Evolutionary conservation across 2,888 invertebrate species (phyloP).

Genomic region (Netelia melanura): DNA sequence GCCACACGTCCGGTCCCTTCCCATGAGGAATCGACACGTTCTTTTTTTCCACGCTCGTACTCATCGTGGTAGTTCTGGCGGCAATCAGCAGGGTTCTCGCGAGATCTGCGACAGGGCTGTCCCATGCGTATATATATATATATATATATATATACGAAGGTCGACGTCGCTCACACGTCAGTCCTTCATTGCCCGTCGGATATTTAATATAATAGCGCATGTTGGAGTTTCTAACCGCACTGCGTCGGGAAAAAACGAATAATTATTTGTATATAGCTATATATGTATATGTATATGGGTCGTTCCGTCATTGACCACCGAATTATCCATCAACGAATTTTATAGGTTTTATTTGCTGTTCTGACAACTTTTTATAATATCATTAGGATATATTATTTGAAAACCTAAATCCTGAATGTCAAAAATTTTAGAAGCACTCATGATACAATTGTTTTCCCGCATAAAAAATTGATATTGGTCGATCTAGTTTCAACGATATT

Average conservation of each 20-base stretch:
- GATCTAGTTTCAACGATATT: too few species aligned
- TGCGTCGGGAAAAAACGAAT: conserved; percentile 3
- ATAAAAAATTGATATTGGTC: too few species aligned
- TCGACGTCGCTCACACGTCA: conserved; percentile 21
- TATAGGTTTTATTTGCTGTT: too few species aligned
- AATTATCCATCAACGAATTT: too few species aligned
- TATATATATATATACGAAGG: not conserved
- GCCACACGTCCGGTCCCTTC: not conserved
- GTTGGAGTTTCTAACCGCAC: not conserved
- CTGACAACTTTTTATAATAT: too few species aligned
- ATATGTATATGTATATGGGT: not conserved
- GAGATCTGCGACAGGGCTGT: not conserved
- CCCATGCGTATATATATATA: not conserved
- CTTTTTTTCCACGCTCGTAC: not conserved
- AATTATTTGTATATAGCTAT: not conserved
- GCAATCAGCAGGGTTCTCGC: not conserved
- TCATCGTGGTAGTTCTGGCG: not conserved
- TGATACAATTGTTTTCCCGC: too few species aligned
- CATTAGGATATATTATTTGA: too few species aligned
- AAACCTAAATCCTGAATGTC: too few species aligned
- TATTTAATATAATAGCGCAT: conserved; percentile 23
- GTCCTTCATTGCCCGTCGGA: conserved; percentile 3
- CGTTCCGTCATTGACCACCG: not conserved
- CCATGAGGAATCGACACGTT: not conserved
- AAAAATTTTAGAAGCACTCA: too few species aligned